phyloP scores from a whole-genome alignment of 2,888 invertebrate genomes.

The Trachelus troglodyta region DNA sequence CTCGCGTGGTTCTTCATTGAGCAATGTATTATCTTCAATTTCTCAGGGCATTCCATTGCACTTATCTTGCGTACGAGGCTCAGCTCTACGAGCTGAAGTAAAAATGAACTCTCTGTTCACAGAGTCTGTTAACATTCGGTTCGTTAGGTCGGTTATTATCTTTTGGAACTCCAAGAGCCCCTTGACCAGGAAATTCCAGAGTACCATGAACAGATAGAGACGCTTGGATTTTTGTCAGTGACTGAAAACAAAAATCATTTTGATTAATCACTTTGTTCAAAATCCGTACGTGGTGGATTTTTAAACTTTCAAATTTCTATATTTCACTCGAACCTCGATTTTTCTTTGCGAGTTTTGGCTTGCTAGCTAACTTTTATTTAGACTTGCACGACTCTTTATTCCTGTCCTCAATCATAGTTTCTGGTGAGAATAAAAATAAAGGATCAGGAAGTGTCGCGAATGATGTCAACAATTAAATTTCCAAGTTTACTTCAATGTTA shows the following conservation, averaged over 20 bases:
- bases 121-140: background rate
- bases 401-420: no score
- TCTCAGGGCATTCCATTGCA: background rate
- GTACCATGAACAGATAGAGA: slow-evolving; percentile 1
- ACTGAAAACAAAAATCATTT: no score
- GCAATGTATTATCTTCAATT: background rate
- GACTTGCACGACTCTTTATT: no score
- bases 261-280: no score
- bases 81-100: background rate
- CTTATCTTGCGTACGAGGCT: background rate
- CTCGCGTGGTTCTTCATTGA: background rate
- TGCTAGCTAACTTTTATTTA: no score
- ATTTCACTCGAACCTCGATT: background rate
- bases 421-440: no score
- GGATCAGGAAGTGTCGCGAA: no score
- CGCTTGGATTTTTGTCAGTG: background rate
- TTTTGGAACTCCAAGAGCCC: slow-evolving; percentile 12
- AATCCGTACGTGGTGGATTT: no score
- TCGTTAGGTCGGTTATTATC: background rate
- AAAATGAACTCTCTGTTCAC: background rate
- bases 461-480: no score
- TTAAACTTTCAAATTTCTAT: no score
- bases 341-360: no score
- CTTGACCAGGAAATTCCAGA: slow-evolving; percentile 18
- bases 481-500: no score